phyloP scores from a whole-genome alignment of 2,888 invertebrate species.

The Boloria euphrosyne region DNA sequence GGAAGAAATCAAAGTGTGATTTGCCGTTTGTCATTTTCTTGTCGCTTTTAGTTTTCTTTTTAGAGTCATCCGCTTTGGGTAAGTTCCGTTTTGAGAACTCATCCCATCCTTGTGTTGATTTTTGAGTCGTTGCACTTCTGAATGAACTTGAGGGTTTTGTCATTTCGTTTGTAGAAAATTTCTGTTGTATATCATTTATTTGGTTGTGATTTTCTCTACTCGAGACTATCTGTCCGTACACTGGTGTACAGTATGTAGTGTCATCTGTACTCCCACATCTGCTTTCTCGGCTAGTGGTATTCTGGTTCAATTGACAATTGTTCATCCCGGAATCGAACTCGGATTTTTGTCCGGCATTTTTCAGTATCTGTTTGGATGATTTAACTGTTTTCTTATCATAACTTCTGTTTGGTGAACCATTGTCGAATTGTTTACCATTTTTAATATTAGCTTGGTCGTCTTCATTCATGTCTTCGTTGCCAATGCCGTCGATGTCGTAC shows the following conservation, averaged over 20 bases:
- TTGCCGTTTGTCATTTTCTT: conserved; percentile 69
- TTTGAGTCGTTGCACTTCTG: conserved; percentile 51
- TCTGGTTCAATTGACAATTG: conserved; percentile 71
- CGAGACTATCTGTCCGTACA: conserved; percentile 77
- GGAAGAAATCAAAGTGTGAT: conserved; percentile 73
- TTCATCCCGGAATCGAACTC: conserved; percentile 79
- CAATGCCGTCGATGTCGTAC: conserved; percentile 77
- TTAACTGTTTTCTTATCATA: conserved; percentile 60
- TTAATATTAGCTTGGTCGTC: conserved; percentile 59
- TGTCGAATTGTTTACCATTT: conserved; percentile 49
- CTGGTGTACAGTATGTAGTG: conserved; percentile 75
- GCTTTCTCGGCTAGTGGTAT: conserved; percentile 55
- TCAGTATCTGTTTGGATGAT: conserved; percentile 75
- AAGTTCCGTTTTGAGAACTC: conserved; percentile 67
- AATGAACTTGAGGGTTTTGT: conserved; percentile 73
- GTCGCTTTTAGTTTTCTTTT: conserved; percentile 59
- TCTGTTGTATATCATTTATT: conserved; percentile 77
- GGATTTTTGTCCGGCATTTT: conserved; percentile 76
- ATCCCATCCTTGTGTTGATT: conserved; percentile 69
- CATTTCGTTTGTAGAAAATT: conserved; percentile 63
- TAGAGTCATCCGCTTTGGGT: conserved; percentile 59
- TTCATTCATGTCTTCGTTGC: conserved; percentile 65
- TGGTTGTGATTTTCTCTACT: conserved; percentile 76
- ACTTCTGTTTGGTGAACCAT: conserved; percentile 54
- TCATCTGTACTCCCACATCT: conserved; percentile 58